Conservation (phyloP, 2,888 invertebrate species). For the Graphium colonna region DNA sequence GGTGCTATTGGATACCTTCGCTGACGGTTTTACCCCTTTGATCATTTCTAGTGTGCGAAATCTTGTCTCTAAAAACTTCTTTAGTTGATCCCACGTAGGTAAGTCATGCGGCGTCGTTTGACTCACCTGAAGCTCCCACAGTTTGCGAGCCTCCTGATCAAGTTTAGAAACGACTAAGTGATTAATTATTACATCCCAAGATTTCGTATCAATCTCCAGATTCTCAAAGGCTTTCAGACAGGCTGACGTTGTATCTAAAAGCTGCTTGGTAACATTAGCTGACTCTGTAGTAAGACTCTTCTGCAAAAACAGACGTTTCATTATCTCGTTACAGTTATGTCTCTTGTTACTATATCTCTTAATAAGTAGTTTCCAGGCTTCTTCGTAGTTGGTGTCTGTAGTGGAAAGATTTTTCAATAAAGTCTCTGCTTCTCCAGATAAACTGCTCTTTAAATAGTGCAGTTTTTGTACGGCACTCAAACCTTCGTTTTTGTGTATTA, state of each 20-base stretch:
- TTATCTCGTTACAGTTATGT: slow-evolving; percentile 26
- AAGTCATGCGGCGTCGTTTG: no score
- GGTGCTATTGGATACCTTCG: no score
- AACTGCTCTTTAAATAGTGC: slow-evolving; percentile 30
- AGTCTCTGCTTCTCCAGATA: slow-evolving; percentile 27
- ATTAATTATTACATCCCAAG: not conserved
- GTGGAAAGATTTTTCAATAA: slow-evolving; percentile 27
- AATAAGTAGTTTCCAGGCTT: slow-evolving; percentile 27
- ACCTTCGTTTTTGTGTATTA: no score
- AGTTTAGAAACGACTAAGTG: not conserved
- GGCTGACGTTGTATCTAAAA: not conserved
- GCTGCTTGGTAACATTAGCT: slow-evolving; percentile 15
- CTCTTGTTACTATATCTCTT: slow-evolving; percentile 29
- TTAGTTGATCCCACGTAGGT: not conserved
- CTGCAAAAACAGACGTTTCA: slow-evolving; percentile 27
- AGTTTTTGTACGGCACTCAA: slow-evolving; percentile 26
- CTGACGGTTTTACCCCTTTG: no score
- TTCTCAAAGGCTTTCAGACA: not conserved
- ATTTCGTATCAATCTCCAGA: not conserved
- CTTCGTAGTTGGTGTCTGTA: slow-evolving; percentile 27
- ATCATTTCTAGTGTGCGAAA: not conserved
- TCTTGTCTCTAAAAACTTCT: not conserved
- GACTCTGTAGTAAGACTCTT: slow-evolving; percentile 24
- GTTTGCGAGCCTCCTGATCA: not conserved
- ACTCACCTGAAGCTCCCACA: not conserved